Evolutionary conservation across 2,888 invertebrate species (phyloP), one percentile per base, ranked within the genome.

Genomic region (Orthosia cruda): DNA sequence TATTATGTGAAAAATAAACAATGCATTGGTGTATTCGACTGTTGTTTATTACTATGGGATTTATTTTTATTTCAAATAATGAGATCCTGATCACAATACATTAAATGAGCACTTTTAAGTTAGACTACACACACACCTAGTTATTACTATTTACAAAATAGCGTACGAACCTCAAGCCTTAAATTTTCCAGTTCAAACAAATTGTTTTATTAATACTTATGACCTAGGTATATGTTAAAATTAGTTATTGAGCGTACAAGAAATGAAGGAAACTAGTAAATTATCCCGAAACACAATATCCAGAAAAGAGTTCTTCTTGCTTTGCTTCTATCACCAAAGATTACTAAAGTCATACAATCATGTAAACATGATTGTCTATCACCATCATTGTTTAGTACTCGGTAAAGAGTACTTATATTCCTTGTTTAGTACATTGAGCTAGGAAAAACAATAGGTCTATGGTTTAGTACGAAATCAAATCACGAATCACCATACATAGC

Each of bases 121-220:
- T 52, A 9, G 2, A 18, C 16, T 13, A 76, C 5, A 7, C 18
- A 49, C 11, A 15, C 0, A 47, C 45, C n/a, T 20, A 61, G 3
- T 13, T 15, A 13, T 20, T 20, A 20, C 15, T 20, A 20, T 20
- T 63, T 23, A 64, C 13, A 23, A 20, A n/a, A 58, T 70, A 50
- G 4, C n/a, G 50, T 55, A 77, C 49, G 18, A 50, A 69, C 54
- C 54, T 77, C n/a, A 23, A 32, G 32, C 11, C 15, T 59, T 26
- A n/a, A 13, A n/a, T 20, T 76, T 40, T n/a, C 52, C 4, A 75
- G n/a, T 54, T n/a, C 16, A 2, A 40, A 49, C 12, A 2, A 54
- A 49, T 61, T 49, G 18, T 1, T 54, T 54, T 15, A 12, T 61
- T 47, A 40, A 68, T 59, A 32, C 47, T 20, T 59, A 54, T 12